Base-by-base conservation (phyloP, 1,140 invertebrate species). In the Brachionus angularis region DNA sequence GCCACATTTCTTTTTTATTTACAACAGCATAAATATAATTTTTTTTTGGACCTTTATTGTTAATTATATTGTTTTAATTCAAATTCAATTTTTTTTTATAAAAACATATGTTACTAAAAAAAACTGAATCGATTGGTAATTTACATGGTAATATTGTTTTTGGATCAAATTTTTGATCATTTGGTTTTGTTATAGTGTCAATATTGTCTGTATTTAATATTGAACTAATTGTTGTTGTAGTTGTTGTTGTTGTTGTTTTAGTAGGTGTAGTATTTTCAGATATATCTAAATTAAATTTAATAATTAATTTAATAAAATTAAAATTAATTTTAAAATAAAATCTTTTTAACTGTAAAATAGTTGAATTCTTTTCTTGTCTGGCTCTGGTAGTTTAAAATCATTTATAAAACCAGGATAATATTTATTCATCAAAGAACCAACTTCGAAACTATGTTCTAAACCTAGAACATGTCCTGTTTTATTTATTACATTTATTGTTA, bases 391-490 rank as follows among this genome's bases (percentile, higher is more conserved):
- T 21, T 72, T 29, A 53, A 74, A 75, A 52, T 75, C 71, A 18
- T 73, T 72, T 8, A 72, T 62, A 47, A 69, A 49, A 16, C 31
- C 58, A 5, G 27, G 14, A 42, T 84, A 84, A 73, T 78, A 84
- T 1, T 82, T 82, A 72, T 76, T 80, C 83, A 84, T 84, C 5
- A 84, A 72, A 0, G 82, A 76, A n/a, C 75, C 77, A 42, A 75
- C 50, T 18, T 79, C 79, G 27, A 76, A 74, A 5, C 78, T 79
- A 75, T 84, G 83, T 21, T 77, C 77, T 14, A 84, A 75, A 4
- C 83, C 83, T 12, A 84, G 73, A 12, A 80, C 79, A 74, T 84
- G 83, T 16, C 83, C 83, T 47, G 84, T 77, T 58, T 84, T 82
- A 73, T 83, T 82, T 0, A 77, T 77, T 4, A 80, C 82, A n/a